These are phyloP conservation scores for Solen grandis DNA, from an alignment of 1,140 invertebrate genomes.

Conservation along the genomic window DNA sequence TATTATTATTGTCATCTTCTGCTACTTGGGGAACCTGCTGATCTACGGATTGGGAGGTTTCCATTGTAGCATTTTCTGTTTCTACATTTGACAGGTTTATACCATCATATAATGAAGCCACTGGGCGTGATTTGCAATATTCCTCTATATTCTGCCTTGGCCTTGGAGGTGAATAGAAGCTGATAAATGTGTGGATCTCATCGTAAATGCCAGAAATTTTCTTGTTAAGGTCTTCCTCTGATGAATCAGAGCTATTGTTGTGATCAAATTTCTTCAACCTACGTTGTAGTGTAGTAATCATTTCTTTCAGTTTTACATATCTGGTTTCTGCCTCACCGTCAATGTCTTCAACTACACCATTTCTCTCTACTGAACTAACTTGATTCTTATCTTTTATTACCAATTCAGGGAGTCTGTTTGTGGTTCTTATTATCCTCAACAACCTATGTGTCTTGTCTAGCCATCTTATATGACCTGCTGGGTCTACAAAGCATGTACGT, in stretches of 20 bases:
- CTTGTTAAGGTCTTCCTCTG: neutral
- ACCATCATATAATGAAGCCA: constrained; percentile 39
- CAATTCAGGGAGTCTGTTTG: constrained; percentile 24
- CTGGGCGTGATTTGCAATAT: neutral
- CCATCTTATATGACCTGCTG: constrained; percentile 23
- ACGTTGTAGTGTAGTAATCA: constrained; percentile 6
- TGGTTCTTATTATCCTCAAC: neutral
- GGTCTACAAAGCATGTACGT: constrained; percentile 34
- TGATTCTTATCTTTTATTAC: constrained; percentile 7
- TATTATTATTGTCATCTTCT: neutral
- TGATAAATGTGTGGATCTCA: constrained; percentile 21
- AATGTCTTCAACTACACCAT: constrained; percentile 31
- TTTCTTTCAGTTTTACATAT: constrained; percentile 32
- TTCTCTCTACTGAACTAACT: neutral
- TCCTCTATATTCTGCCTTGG: constrained; percentile 31
- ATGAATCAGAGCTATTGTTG: constrained; percentile 23
- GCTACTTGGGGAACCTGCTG: neutral
- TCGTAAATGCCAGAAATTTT: neutral
- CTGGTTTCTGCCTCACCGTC: constrained; percentile 16
- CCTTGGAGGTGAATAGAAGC: constrained; percentile 40
- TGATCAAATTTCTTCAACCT: constrained; percentile 6
- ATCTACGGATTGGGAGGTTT: neutral
- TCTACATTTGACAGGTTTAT: constrained; percentile 1
- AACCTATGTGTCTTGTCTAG: constrained; percentile 26
- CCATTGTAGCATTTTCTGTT: neutral